phyloP scores from a whole-genome alignment of 2,888 invertebrate species.

The Cybosia mesomella region DNA sequence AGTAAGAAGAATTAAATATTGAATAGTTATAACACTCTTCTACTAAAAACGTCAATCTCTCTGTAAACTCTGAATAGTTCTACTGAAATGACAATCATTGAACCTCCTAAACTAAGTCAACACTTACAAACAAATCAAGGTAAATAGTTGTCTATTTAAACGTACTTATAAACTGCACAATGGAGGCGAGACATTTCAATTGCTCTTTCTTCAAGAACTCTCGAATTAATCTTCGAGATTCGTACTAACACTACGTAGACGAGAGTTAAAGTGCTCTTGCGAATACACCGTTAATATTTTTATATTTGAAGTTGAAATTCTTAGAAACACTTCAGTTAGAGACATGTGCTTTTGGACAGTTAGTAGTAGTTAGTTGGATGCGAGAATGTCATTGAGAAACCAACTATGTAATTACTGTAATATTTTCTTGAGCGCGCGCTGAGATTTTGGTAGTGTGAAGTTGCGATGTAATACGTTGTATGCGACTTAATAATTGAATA shows the following conservation, averaged over 20 bases:
- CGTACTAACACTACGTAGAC: constrained; percentile 54
- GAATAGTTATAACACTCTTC: neutral
- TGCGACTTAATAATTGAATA: too few species aligned
- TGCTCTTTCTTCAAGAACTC: constrained; percentile 50
- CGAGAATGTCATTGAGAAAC: constrained; percentile 27
- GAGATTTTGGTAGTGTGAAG: neutral
- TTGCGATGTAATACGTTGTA: too few species aligned
- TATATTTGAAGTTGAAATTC: constrained; percentile 33
- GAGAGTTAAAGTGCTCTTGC: constrained; percentile 61
- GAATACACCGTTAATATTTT: constrained; percentile 73
- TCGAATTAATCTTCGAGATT: constrained; percentile 65
- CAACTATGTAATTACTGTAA: constrained; percentile 34
- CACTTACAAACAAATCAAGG: constrained; percentile 24
- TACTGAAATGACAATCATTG: neutral
- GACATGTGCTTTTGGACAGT: constrained; percentile 40
- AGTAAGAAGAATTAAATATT: too few species aligned
- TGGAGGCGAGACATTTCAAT: constrained; percentile 37
- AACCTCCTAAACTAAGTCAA: constrained; percentile 25
- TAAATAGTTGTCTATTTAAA: constrained; percentile 33
- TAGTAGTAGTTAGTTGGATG: constrained; percentile 27
- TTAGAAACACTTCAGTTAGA: constrained; percentile 43
- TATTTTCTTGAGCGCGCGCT: constrained; percentile 21
- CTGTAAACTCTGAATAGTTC: neutral
- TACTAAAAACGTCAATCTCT: neutral
- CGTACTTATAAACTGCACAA: constrained; percentile 11